Evolutionary conservation across 2,797 vertebrate species (phyloP), one percentile per base, ranked within the genome.

Genomic region (Pseudopleuronectes americanus): DNA sequence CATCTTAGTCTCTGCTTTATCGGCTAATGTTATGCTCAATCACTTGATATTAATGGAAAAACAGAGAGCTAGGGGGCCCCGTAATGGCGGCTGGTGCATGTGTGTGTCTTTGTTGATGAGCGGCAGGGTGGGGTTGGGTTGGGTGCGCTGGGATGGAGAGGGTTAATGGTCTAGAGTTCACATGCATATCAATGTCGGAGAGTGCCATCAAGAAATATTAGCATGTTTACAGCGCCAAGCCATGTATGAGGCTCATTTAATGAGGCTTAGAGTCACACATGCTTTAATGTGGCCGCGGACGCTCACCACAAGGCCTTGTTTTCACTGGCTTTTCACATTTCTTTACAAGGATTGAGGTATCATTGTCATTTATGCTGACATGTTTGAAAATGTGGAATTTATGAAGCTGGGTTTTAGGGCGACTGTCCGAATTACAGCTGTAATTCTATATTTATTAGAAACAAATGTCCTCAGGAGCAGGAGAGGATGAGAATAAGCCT

Each of bases 21-120:
- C 90, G 90, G 88, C 89, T 93, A 93, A 92, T 93, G 91, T 90
- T 91, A 84, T 76, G 89, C 91, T 93, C 90, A 91, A 90, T 93
- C 92, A 92, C 87, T 90, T 76, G 79, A 91, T 92, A 92, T 93
- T 93, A 93, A 93, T 93, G 90, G 87, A 89, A 90, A 92, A 89
- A 85, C 78, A 79, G 77, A 74, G 79, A 84, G 76, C 74, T 55
- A 59, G 76, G 76, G 66, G 80, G 72, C 57, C 68, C 64, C 21
- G 74, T 81, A 83, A 87, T 85, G 81, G 74, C 49, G 54, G 70
- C 9, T 36, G 33, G 63, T 36, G 6, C 55, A 41, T 58, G 68
- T 38, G 66, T 31, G 41, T 22, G 72, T 79, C 59, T 73, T 64
- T 64, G 83, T 68, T 79, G 86, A 78, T 80, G 77, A 85, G 76